Evolutionary conservation across 2,113 vertebrate species (phyloP).

Genomic region (Lanius ludovicianus): DNA sequence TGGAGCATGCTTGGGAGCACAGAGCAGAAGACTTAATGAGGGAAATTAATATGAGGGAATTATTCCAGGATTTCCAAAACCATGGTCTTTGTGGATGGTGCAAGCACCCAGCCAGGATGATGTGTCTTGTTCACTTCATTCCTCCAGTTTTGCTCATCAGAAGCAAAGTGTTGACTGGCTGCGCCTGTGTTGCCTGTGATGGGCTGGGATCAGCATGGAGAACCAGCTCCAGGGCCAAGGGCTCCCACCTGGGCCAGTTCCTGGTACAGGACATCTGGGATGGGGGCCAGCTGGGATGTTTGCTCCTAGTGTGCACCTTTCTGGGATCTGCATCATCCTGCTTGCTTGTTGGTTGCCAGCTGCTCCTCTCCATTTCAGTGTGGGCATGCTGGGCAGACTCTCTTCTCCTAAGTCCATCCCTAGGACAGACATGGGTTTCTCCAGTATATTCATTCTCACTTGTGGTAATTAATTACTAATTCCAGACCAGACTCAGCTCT

Average conservation of each 20-base stretch:
- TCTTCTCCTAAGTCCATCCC: not conserved
- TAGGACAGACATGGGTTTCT: not conserved
- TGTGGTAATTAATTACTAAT: slow-evolving; percentile 32
- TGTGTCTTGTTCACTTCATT: not conserved
- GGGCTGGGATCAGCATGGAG: not conserved
- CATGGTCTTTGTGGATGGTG: not conserved
- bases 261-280: not conserved
- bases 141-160: not conserved
- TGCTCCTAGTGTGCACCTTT: fast-evolving
- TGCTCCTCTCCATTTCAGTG: not conserved
- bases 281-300: not conserved
- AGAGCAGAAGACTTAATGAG: not conserved
- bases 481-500: slow-evolving; percentile 11
- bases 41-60: not conserved
- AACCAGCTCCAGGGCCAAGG: not conserved
- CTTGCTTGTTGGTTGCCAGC: not conserved
- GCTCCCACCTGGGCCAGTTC: not conserved
- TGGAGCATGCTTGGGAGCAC: not conserved
- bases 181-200: fast-evolving
- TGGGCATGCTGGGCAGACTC: not conserved
- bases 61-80: not conserved
- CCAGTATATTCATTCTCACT: not conserved
- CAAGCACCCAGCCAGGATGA: not conserved
- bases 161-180: not conserved
- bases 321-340: not conserved